Evolutionary conservation across 1,140 invertebrate genomes (phyloP), one percentile per base, ranked within the genome.

Genomic region (Saccostrea echinata): DNA sequence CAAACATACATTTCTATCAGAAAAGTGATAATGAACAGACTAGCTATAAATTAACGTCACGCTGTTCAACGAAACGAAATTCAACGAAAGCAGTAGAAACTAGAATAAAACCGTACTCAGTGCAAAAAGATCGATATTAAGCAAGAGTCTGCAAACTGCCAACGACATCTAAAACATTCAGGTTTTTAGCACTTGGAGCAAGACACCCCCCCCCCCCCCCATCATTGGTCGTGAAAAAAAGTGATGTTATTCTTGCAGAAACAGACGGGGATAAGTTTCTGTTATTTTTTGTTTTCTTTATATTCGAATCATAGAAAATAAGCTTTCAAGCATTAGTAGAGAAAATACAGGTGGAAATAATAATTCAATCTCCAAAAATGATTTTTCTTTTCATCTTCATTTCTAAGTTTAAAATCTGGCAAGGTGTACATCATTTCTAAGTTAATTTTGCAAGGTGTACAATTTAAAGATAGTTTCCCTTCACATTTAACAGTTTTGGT

Each of bases 1-100:
- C 16, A 61, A n/a, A 61, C 55, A 76, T 11, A 76, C 27, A 30
- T 76, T 76, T 76, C 68, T 76, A 33, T 30, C 68, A 18, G 9
- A 27, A 9, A 71, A n/a, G 13, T 76, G 68, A 76, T 33, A 30
- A 16, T 30, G 16, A 76, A 76, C 68, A 35, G 68, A 76, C 27
- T 4, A 33, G 68, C 68, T 76, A 76, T 76, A 76, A 76, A 76
- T 76, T 76, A 76, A 76, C 16, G 27, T 4, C 68, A 76, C 16
- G 68, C 27, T 76, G 24, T 33, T 27, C 11, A 30, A n/a, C n/a
- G n/a, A n/a, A n/a, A n/a, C n/a, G n/a, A 4, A 76, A 11, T 71
- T 71, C 68, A 71, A 27, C 68, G 30, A 24, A 27, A 33, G 30
- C 30, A 71, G 55, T 61, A 61, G 18, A 21, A n/a, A 61, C 6